Evolutionary conservation across 2,888 invertebrate species (phyloP).

Genomic region (Zhengitettix transpicula): DNA sequence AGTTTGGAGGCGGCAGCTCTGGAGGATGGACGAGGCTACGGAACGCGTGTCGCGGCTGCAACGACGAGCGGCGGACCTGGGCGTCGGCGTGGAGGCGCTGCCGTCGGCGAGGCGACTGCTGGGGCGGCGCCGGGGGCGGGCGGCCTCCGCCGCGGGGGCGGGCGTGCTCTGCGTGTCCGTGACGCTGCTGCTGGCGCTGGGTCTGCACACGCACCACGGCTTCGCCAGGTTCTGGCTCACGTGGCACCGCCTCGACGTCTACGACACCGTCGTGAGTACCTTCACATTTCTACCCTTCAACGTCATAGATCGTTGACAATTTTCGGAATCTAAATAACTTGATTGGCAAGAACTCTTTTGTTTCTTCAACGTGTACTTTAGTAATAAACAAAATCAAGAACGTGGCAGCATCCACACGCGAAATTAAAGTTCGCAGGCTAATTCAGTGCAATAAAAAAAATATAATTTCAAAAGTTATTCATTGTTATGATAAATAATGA

Average conservation of each 20-base stretch:
- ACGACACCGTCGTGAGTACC: slow-evolving; percentile 14
- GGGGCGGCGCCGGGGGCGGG: not conserved
- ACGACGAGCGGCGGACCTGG: not conserved
- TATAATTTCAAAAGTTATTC: no score
- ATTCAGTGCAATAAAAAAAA: no score
- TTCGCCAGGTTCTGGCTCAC: slow-evolving; percentile 19
- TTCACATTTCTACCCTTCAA: no score
- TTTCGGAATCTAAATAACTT: no score
- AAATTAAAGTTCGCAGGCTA: no score
- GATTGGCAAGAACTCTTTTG: no score
- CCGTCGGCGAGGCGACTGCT: not conserved
- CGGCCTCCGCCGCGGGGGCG: not conserved
- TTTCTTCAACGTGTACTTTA: no score
- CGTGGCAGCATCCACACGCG: no score
- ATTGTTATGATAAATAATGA: no score
- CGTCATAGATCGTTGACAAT: no score
- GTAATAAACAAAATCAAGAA: no score
- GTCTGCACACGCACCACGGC: slow-evolving; percentile 19
- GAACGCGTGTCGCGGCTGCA: not conserved
- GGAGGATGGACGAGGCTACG: not conserved
- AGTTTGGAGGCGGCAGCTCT: not conserved
- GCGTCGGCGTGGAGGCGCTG: not conserved
- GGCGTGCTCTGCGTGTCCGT: not conserved
- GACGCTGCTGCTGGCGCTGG: slow-evolving; percentile 9
- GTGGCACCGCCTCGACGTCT: slow-evolving; percentile 19